Evolutionary conservation across 2,113 vertebrate species (phyloP).

Genomic region (Percina caprodes): DNA sequence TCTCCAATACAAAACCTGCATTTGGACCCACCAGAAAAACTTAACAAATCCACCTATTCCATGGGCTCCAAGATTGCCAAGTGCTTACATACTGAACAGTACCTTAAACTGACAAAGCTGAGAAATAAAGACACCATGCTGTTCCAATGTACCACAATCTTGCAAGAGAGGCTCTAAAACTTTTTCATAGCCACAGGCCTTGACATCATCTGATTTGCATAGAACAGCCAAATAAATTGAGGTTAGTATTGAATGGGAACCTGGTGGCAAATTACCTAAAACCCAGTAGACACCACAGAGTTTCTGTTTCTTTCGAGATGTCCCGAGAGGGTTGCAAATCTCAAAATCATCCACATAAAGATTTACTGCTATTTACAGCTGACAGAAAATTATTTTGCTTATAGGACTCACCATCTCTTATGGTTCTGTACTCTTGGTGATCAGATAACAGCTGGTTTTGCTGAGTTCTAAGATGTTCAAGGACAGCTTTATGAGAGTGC

Average conservation of each 20-base stretch:
- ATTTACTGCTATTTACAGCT: neutral
- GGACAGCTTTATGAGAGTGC: neutral
- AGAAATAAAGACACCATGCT: constrained; percentile 20
- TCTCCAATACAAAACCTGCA: constrained; percentile 21
- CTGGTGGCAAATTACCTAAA: neutral
- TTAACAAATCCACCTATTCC: neutral
- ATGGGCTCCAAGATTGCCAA: constrained; percentile 7
- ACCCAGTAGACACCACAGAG: neutral
- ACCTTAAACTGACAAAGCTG: constrained; percentile 34
- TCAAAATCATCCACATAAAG: constrained; percentile 39
- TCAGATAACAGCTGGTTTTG: neutral
- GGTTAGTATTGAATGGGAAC: neutral
- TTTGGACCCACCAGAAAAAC: constrained; percentile 1
- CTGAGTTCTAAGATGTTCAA: neutral
- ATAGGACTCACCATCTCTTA: constrained; percentile 12
- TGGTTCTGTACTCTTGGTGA: neutral
- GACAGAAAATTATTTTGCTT: neutral
- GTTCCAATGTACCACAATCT: constrained; percentile 1
- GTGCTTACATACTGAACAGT: neutral
- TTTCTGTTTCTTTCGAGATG: neutral
- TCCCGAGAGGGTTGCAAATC: constrained; percentile 8
- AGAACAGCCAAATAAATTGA: neutral
- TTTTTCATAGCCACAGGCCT: constrained; percentile 14
- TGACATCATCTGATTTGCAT: neutral
- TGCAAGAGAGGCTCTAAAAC: constrained; percentile 26